Base-by-base conservation (phyloP, 2,113 vertebrate genomes). In the Ellobius talpinus region DNA sequence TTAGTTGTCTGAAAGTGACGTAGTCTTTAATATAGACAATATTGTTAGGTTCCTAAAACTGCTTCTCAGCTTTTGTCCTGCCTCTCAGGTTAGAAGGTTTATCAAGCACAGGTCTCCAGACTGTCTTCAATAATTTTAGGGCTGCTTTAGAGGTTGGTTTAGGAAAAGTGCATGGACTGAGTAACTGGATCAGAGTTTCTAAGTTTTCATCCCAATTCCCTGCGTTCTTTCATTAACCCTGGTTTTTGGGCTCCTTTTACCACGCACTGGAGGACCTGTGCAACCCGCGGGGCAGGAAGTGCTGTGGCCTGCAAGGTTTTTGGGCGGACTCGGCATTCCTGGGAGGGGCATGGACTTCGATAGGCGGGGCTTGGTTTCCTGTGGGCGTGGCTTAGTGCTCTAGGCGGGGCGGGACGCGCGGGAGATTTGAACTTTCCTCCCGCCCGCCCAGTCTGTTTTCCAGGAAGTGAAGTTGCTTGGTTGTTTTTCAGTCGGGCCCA, bases 401-500 rank as follows among this genome's bases (percentile, higher is more conserved):
- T 0, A 4, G 55, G 88, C 17, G 29, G 26, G 65, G 45, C 31
- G 9, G 8, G 42, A 3, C 0, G 84, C 70, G 97, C 98, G 97
- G 87, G 96, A 93, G 52, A 89, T 97, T 97, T 94, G 96, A 97
- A 95, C 21, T 77, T 93, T 12, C 77, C 63, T 0, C 72, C 26
- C 0, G 3, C 72, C 26, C 0, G 3, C 3, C 0, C 7, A 0
- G 23, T 42, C 0, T 0, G 42, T 0, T 0, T 12, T 6, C 55
- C 36, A 58, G 1, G 8, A 29, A 16, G 4, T 19, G 1, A 0
- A 3, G 23, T 8, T 24, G 1, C 10, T 0, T 1, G 0, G 0
- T 16, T 0, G 17, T 13, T 33, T 89, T 36, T 5, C 23, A 2
- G 0, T 11, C n/a, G 0, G 14, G 58, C 2, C 14, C 7, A 33